Percentiles rank a stretch among this genome's conserved stretches.
These are phyloP conservation scores for Mustela erminea DNA, from an alignment of 2,797 vertebrate genomes.

Conservation along the genomic window DNA sequence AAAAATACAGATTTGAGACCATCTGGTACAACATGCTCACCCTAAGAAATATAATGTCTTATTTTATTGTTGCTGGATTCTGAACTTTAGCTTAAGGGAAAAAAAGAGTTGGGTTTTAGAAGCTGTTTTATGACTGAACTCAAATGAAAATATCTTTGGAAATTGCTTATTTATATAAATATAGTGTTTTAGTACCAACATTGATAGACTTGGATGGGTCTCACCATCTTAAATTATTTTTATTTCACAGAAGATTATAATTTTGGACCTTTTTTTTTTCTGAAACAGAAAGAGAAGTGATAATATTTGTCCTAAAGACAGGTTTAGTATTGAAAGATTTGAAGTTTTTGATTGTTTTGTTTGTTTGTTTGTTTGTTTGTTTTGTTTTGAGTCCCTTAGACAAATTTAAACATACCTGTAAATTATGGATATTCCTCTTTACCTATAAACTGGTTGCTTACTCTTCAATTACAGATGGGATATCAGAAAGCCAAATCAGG, in stretches of 20 bases:
- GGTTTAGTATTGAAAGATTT: neutral
- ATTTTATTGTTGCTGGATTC: slow-evolving; percentile 17
- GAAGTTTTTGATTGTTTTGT: neutral
- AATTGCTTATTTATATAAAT: slow-evolving; percentile 59
- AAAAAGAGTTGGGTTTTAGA: slow-evolving; percentile 16
- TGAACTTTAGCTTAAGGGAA: neutral
- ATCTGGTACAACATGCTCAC: neutral
- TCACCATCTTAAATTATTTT: slow-evolving; percentile 62
- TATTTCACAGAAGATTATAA: slow-evolving; percentile 60
- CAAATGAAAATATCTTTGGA: slow-evolving; percentile 37
- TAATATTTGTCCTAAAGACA: neutral
- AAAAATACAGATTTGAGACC: slow-evolving; percentile 7
- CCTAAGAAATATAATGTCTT: neutral
- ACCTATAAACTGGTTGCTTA: slow-evolving; percentile 6
- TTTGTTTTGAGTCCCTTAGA: slow-evolving; percentile 45
- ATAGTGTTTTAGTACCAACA: neutral
- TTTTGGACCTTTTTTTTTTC: neutral
- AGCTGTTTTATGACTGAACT: slow-evolving; percentile 37
- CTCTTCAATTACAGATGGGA: neutral
- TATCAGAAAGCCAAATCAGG: neutral
- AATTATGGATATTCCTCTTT: slow-evolving; percentile 22
- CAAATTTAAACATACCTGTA: slow-evolving; percentile 7
- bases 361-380: neutral
- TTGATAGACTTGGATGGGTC: neutral
- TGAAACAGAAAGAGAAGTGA: slow-evolving; percentile 43